Base-by-base conservation (phyloP, 2,888 invertebrate species). In the Folsomia manolachei region DNA sequence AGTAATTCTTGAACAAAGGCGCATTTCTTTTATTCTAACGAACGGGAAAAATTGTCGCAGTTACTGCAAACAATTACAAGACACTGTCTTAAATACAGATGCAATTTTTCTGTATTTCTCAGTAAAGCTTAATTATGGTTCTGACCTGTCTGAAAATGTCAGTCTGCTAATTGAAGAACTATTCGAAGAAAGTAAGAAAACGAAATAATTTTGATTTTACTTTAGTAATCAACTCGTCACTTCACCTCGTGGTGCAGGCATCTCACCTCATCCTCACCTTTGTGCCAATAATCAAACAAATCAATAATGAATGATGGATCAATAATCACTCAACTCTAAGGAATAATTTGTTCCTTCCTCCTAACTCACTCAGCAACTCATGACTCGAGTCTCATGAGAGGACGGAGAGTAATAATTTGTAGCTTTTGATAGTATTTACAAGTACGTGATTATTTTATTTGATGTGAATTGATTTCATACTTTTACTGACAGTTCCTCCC, bases 381-480 rank as follows among this genome's bases (percentile, higher is more conserved):
- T 4, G 4, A 14, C 39, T 9, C 14, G 39, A 9, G 39, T 39
- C 39, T 39, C n/a, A n/a, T n/a, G n/a, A n/a, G n/a, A n/a, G n/a
- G n/a, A n/a, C n/a, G n/a, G n/a, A n/a, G n/a, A n/a, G n/a, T n/a
- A 39, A 39, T 39, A 39, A 39, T 39, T 39, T 39, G 39, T 39
- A 9, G 39, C 7, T 4, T 39, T 39, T 39, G 39, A 39, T 39
- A 39, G 39, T 39, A 39, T 39, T 39, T 39, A 39, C 39, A 39
- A 39, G 14, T 39, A 39, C 39, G 39, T 39, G 39, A 39, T 39
- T 9, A 39, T 39, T 39, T 39, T 39, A 39, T 39, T 60, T 60
- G 60, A 60, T 60, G 60, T 60, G 60, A 60, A 21, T 60, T 19
- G 60, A 60, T 60, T 60, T 7, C 60, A 60, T 60, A n/a, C 60